These are phyloP conservation scores for Denticeps clupeoides DNA, from an alignment of 2,797 vertebrate genomes.

Conservation along the genomic window DNA sequence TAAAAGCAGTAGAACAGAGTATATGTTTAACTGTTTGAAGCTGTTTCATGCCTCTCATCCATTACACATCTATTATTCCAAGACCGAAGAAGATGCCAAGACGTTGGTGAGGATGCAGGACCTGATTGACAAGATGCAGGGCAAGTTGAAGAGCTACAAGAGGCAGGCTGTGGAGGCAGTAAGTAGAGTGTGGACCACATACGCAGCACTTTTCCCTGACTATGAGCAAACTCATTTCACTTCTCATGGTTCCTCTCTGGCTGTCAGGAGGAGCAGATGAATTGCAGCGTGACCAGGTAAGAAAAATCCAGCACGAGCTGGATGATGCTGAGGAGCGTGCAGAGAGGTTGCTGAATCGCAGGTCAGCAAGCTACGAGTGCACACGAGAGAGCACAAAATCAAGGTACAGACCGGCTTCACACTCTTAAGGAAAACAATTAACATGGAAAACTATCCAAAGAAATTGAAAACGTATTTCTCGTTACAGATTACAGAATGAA, in stretches of 20 bases:
- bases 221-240: neutral
- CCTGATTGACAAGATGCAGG: slow-evolving; percentile 85
- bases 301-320: slow-evolving; percentile 85
- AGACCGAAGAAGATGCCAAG: slow-evolving; percentile 87
- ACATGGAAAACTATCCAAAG: neutral
- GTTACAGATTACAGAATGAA: slow-evolving; percentile 17
- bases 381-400: slow-evolving; percentile 55
- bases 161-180: slow-evolving; percentile 85
- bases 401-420: slow-evolving; percentile 30
- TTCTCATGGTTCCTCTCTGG: neutral
- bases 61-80: too few species aligned
- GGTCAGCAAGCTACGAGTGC: slow-evolving; percentile 79
- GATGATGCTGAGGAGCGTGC: slow-evolving; percentile 82
- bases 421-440: too few species aligned
- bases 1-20: neutral
- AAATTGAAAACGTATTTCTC: neutral
- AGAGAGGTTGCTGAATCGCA: slow-evolving; percentile 73
- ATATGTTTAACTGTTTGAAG: too few species aligned
- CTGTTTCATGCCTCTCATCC: too few species aligned
- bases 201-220: neutral
- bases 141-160: slow-evolving; percentile 89
- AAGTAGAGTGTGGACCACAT: slow-evolving; percentile 37
- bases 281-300: slow-evolving; percentile 79
- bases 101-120: slow-evolving; percentile 82
- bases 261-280: slow-evolving; percentile 77